Evolutionary conservation across 2,797 vertebrate genomes (phyloP), one percentile per base, ranked within the genome.

Genomic region (Etheostoma perlongum): DNA sequence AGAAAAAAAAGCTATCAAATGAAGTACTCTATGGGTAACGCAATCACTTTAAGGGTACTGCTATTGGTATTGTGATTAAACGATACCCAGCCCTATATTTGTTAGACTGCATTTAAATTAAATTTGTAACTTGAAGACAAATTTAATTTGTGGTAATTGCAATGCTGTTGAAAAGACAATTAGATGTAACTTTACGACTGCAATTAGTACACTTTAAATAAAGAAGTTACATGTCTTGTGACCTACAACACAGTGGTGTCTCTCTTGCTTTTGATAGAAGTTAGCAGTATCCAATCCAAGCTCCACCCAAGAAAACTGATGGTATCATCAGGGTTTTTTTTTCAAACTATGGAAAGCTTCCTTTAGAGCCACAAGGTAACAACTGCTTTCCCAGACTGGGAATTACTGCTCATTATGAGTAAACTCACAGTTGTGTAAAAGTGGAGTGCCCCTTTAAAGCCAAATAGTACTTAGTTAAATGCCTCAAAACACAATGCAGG

Each of bases 401-500:
- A 23, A 48, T 66, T n/a, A 60, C 52, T 44, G 55, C 27, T 60
- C 16, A 67, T 52, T 33, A 52, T 7, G 1, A 51, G 5, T 21
- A 61, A 63, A 76, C 19, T 73, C 63, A 21, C 72, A 30, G 44
- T 62, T 63, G 11, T 60, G 40, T 61, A 8, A 70, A 74, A 57
- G 19, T 36, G 1, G 9, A 46, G 36, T 16, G 59, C 25, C 21
- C 21, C 25, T 64, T 67, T 52, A 40, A 51, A 66, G 12, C 4
- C 59, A 23, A 64, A 51, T 5, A 42, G 21, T 40, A 40, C 10
- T 40, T 40, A 40, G 46, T 70, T 53, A 67, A 76, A 68, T 10
- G 54, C 18, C 46, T 59, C 21, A 68, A 21, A 59, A 51, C 5
- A 48, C 15, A 7, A 16, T 40, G 3, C 6, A 52, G 13, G 2